Conservation (phyloP, 2,113 vertebrate species). For the Chitala chitala region DNA sequence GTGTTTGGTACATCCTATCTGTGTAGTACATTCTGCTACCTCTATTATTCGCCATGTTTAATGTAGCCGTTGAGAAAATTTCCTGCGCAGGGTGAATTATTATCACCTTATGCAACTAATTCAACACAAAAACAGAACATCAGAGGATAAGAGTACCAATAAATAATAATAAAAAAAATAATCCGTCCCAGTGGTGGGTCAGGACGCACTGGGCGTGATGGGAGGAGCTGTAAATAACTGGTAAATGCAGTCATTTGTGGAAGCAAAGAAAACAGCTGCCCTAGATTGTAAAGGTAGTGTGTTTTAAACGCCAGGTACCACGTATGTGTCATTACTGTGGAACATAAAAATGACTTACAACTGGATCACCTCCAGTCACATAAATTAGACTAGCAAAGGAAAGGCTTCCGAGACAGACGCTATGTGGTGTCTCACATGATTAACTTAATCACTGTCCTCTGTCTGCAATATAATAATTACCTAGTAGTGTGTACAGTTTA, state of each 20-base stretch:
- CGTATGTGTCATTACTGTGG: neutral
- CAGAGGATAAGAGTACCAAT: neutral
- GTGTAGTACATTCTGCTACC: neutral
- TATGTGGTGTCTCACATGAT: no score
- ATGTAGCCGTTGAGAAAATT: neutral
- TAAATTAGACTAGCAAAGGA: neutral
- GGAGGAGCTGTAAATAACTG: slow-evolving; percentile 25
- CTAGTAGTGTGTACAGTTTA: no score
- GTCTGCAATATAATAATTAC: no score
- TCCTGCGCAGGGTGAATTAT: slow-evolving; percentile 2
- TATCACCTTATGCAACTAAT: slow-evolving; percentile 4
- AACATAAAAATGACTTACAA: neutral
- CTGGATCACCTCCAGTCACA: neutral
- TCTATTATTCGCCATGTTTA: slow-evolving; percentile 13
- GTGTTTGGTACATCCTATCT: neutral
- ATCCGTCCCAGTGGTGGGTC: neutral
- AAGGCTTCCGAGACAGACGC: neutral
- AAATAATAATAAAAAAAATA: slow-evolving; percentile 17
- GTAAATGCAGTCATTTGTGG: slow-evolving; percentile 21
- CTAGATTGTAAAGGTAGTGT: neutral
- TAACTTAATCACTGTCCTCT: no score
- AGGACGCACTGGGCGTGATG: neutral
- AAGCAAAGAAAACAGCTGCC: slow-evolving; percentile 27
- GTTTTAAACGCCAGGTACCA: neutral
- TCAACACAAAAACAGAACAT: slow-evolving; percentile 9